These are phyloP conservation scores for Philotrypesis tridentata DNA, from an alignment of 1,140 invertebrate genomes.

Conservation along the genomic window DNA sequence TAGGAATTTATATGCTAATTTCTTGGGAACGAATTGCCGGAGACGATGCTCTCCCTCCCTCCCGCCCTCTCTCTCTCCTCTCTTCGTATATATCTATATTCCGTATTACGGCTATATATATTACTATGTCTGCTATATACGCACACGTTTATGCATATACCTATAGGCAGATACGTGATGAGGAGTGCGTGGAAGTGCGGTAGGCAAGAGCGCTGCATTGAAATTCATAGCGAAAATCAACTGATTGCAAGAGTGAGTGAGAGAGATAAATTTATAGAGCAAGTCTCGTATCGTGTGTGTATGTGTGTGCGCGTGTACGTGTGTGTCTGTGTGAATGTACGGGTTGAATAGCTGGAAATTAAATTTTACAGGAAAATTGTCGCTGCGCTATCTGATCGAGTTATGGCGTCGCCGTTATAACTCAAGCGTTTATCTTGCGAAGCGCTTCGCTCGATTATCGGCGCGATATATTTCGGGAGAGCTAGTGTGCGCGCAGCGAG, in stretches of 20 bases:
- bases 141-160: not conserved
- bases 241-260: slow-evolving; percentile 8
- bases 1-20: slow-evolving; percentile 53
- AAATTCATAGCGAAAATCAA: slow-evolving; percentile 47
- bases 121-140: slow-evolving; percentile 5
- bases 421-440: slow-evolving; percentile 30
- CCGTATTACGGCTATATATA: not conserved
- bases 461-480: slow-evolving; percentile 28
- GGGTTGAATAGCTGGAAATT: slow-evolving; percentile 23
- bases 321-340: not conserved
- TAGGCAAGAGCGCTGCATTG: slow-evolving; percentile 22
- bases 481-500: not conserved
- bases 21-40: slow-evolving; percentile 44
- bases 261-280: slow-evolving; percentile 24
- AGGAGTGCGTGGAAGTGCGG: not conserved
- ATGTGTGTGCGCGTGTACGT: not conserved
- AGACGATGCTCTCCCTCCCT: not conserved
- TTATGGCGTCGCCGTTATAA: slow-evolving; percentile 31
- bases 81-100: not conserved
- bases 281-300: not conserved
- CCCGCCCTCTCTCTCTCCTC: not conserved
- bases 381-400: slow-evolving; percentile 22
- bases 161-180: not conserved
- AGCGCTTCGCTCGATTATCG: not conserved
- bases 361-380: slow-evolving; percentile 47